phyloP scores from a whole-genome alignment of 1,140 invertebrate genomes.

The Littorina saxatilis region DNA sequence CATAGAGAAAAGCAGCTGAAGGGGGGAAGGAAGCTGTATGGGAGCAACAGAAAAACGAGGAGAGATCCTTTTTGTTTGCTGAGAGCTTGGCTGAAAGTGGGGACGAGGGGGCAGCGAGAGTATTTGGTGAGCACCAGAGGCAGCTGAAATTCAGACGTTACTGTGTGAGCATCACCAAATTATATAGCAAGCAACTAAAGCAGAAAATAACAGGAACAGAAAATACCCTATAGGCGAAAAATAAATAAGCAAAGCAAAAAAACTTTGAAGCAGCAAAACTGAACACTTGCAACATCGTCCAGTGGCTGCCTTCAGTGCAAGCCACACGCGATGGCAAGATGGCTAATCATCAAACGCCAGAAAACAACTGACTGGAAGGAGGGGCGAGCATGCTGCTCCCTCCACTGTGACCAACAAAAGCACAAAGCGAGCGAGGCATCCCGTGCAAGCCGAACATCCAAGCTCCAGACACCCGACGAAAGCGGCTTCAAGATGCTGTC shows the following conservation, averaged over 20 bases:
- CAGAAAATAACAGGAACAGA: too few species aligned
- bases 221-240: too few species aligned
- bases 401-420: not conserved
- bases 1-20: conserved; percentile 8
- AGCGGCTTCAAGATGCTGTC: not conserved
- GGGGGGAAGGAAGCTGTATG: conserved; percentile 26
- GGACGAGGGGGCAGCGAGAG: conserved; percentile 9
- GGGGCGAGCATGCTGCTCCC: conserved; percentile 4
- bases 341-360: not conserved
- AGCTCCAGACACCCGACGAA: conserved; percentile 8
- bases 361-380: not conserved
- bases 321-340: too few species aligned
- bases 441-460: conserved; percentile 17
- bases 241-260: too few species aligned
- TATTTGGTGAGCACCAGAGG: too few species aligned
- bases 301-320: too few species aligned
- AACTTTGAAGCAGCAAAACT: too few species aligned
- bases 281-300: too few species aligned
- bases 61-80: conserved; percentile 77
- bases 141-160: not conserved
- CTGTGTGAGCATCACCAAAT: not conserved
- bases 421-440: conserved; percentile 14
- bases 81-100: not conserved
- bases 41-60: conserved; percentile 35
- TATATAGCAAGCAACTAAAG: conserved; percentile 10